Base-by-base conservation (phyloP, 35 echinoderm and acorn worm genomes). In the Chiridota heheva region DNA sequence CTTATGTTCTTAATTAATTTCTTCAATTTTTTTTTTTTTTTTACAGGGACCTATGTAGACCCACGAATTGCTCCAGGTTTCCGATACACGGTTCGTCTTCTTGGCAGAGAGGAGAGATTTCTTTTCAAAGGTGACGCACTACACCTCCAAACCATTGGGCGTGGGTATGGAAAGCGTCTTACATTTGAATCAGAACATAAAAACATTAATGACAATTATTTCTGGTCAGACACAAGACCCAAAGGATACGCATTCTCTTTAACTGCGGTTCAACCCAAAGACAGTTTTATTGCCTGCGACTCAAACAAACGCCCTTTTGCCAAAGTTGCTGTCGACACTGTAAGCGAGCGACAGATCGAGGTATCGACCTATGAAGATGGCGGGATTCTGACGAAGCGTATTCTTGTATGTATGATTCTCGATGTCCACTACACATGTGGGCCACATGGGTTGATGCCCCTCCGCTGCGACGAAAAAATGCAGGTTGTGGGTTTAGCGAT, bases 101-200 rank as follows among this genome's bases (percentile, higher is more conserved):
- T 81, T 5, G 44, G 76, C 32, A 5, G 17, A 25, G 66, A 64
- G 8, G 31, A 60, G 5, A 36, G 5, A 28, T 76, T 56, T 84
- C 84, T 81, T 43, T 82, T 92, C 67, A 37, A 67, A 4, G 90
- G 90, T 7, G 5, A 61, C 32, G 75, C 83, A 5, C 66, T 92
- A 2, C 77, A 73, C 36, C 83, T 92, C 7, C 17, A 41, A 22
- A 77, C 58, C 25, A 82, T 92, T 37, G 83, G 90, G 20, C 82
- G 87, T 44, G 90, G 90, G 4, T 92, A 92, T 28, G 90, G 90
- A n/a, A 86, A 81, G 58, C 64, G 90, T 20, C 44, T 92, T n/a
- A 92, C 90, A 6, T 92, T 92, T 36, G 58, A 78, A 7, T 25
- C 31, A 25, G 26, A 73, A 12, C 31, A 40, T 18, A 38, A 60